Percentiles rank a stretch among this genome's conserved stretches.
Evolutionary conservation across 2,888 invertebrate genomes (phyloP).

Genomic region (Andrena bucephala): DNA sequence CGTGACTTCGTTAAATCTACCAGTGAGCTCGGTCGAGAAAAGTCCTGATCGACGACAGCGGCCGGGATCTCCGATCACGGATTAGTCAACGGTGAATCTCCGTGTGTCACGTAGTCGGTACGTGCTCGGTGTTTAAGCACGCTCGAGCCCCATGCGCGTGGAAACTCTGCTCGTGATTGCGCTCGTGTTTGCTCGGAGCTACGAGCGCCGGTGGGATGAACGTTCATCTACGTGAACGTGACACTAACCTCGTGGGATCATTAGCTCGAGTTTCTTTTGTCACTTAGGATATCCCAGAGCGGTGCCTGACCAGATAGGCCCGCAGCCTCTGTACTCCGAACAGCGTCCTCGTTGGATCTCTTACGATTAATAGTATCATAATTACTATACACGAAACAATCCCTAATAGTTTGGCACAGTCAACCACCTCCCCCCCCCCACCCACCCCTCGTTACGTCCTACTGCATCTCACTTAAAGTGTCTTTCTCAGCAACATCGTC

Average conservation of each 20-base stretch:
- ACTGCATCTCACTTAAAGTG: conserved; percentile 21
- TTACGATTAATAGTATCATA: conserved; percentile 61
- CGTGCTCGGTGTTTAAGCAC: conserved; percentile 9
- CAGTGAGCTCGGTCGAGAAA: conserved; percentile 15
- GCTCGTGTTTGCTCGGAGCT: conserved; percentile 13
- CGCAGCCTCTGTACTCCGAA: too few relatives aligned
- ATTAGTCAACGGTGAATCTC: conserved; percentile 72
- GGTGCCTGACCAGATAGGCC: not conserved
- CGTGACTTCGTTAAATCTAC: not conserved
- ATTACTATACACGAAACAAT: conserved; percentile 66
- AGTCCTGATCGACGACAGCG: conserved; percentile 39
- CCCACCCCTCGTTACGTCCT: not conserved
- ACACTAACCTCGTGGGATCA: conserved; percentile 37
- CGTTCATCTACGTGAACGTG: conserved; percentile 35
- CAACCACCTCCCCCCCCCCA: conserved; percentile 16
- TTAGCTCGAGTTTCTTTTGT: conserved; percentile 4
- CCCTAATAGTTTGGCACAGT: conserved; percentile 76
- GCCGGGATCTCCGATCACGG: conserved; percentile 64
- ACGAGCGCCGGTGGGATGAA: conserved; percentile 37
- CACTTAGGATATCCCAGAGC: conserved; percentile 14
- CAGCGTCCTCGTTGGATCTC: conserved; percentile 35
- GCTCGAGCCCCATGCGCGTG: conserved; percentile 12
- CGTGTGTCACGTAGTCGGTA: conserved; percentile 17
- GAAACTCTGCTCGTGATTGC: conserved; percentile 20
- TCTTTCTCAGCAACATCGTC: conserved; percentile 4